Conservation (phyloP, 1,140 invertebrate species). For the Sminthurides bifidus region DNA sequence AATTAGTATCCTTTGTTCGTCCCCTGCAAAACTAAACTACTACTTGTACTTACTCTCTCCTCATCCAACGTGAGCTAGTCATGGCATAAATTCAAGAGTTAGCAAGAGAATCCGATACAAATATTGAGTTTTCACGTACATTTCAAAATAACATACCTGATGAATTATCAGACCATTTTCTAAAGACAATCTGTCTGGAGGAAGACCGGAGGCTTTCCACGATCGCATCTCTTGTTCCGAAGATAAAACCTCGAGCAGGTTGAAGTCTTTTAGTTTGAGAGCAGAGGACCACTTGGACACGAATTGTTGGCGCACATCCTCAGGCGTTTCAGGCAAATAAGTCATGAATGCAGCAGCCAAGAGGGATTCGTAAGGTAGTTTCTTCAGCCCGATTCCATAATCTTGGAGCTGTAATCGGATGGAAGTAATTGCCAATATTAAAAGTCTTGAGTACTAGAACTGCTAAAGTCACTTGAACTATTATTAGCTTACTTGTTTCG, state of each 20-base stretch:
- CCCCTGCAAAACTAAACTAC: neutral
- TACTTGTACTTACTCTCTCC: too few relatives aligned
- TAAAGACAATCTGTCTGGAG: conserved; percentile 61
- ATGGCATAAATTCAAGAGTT: neutral
- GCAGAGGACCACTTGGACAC: conserved; percentile 48
- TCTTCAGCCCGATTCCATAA: conserved; percentile 46
- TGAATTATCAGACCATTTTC: conserved; percentile 73
- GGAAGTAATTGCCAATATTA: neutral
- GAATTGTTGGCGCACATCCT: conserved; percentile 49
- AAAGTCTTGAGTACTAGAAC: neutral
- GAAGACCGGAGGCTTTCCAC: conserved; percentile 76
- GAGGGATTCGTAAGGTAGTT: conserved; percentile 52
- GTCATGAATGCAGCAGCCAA: conserved; percentile 64
- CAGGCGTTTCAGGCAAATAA: conserved; percentile 55
- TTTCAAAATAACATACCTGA: conserved; percentile 48
- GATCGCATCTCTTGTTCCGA: conserved; percentile 66
- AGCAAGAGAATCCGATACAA: neutral
- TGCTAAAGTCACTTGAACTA: neutral
- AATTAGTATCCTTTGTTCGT: neutral
- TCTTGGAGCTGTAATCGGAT: conserved; percentile 39
- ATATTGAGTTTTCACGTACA: neutral
- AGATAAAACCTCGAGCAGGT: conserved; percentile 56
- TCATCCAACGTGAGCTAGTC: too few relatives aligned
- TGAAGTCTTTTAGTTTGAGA: conserved; percentile 46
- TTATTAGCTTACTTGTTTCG: conserved; percentile 49